These are phyloP conservation scores for Lithophane semibrunnea DNA, from an alignment of 2,888 invertebrate genomes.

Conservation along the genomic window DNA sequence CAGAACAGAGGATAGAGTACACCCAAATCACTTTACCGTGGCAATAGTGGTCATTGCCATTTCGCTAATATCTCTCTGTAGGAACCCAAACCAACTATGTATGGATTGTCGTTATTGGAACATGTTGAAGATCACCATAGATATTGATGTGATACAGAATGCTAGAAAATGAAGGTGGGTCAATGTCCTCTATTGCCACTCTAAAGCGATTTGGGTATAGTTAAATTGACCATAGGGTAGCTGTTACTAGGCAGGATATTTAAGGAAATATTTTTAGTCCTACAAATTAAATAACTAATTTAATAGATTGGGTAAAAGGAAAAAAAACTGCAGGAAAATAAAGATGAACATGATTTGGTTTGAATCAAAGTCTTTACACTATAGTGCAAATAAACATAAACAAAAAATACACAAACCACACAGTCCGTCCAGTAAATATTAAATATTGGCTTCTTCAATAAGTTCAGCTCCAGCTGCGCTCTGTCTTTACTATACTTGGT, in stretches of 20 bases:
- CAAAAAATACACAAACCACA: constrained; percentile 91
- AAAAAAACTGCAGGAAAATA: background rate
- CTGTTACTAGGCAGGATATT: background rate
- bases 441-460: constrained; percentile 96
- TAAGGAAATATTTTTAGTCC: background rate
- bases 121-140: too few species aligned
- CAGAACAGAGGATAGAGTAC: background rate
- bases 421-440: constrained; percentile 99
- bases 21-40: too few species aligned
- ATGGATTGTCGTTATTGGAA: too few species aligned
- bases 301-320: background rate
- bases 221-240: background rate
- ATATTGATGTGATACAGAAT: too few species aligned
- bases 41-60: too few species aligned
- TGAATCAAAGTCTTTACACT: background rate
- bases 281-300: background rate
- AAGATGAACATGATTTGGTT: background rate
- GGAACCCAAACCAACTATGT: too few species aligned
- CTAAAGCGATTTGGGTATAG: too few species aligned
- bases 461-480: constrained; percentile 94
- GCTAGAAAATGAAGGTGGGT: too few species aligned
- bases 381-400: background rate
- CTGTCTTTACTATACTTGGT: constrained; percentile 94
- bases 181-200: too few species aligned
- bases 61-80: too few species aligned